Percentiles rank a stretch among this genome's conserved stretches.
phyloP scores from a whole-genome alignment of 2,888 invertebrate genomes.

The Arctia plantaginis region DNA sequence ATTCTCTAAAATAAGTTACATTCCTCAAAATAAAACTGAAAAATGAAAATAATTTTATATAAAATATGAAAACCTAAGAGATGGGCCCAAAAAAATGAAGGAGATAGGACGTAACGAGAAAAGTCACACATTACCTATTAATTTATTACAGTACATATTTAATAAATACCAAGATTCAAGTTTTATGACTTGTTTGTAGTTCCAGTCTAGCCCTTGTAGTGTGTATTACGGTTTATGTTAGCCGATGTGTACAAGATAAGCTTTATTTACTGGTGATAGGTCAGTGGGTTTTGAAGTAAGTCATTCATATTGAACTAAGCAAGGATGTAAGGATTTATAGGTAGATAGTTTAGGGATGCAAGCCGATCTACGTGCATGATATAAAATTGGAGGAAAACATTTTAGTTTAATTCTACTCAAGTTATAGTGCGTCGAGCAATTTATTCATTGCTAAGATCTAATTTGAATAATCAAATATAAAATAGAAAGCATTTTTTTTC shows the following conservation, averaged over 20 bases:
- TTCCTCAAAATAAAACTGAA: too few species aligned
- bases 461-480: background rate
- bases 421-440: background rate
- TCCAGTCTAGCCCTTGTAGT: background rate
- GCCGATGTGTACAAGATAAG: conserved; percentile 34
- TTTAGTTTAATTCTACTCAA: background rate
- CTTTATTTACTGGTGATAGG: conserved; percentile 41
- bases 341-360: background rate
- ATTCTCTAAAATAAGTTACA: too few species aligned
- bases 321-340: background rate
- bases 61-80: background rate
- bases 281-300: conserved; percentile 28
- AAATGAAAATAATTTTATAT: too few species aligned
- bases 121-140: background rate
- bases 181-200: background rate
- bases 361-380: background rate
- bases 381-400: background rate
- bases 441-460: background rate
- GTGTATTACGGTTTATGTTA: background rate
- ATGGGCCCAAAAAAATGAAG: background rate
- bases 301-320: conserved; percentile 10
- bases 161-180: background rate
- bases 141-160: background rate
- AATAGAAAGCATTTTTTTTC: too few species aligned
- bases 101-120: conserved; percentile 2